These are phyloP conservation scores for Caenorhabditis doughertyi DNA, from an alignment of 2,888 invertebrate species.

Conservation along the genomic window DNA sequence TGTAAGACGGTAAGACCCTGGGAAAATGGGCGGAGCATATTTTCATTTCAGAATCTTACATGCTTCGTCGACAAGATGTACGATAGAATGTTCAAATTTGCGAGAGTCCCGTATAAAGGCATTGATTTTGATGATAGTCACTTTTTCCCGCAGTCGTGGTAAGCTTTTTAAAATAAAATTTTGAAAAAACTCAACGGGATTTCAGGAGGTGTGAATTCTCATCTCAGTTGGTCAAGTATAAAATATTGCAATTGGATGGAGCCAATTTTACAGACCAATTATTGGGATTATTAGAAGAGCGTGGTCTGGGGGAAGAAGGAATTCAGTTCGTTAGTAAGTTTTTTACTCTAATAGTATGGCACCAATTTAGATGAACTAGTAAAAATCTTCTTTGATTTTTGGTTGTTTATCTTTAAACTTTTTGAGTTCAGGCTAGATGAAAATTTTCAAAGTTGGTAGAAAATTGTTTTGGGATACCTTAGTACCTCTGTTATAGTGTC, in stretches of 20 bases:
- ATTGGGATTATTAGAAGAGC: constrained; percentile 17
- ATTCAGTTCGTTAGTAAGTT: constrained; percentile 50
- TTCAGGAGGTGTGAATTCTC: constrained; percentile 56
- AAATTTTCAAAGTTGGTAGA: too few relatives aligned
- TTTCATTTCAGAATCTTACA: constrained; percentile 63
- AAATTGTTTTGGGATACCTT: too few relatives aligned
- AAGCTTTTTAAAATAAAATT: background rate
- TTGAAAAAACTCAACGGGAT: constrained; percentile 1
- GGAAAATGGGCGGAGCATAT: background rate
- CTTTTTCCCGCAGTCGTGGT: constrained; percentile 76
- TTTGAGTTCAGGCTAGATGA: too few relatives aligned
- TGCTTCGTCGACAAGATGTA: constrained; percentile 72
- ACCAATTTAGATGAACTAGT: too few relatives aligned
- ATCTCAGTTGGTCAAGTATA: constrained; percentile 46
- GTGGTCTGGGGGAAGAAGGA: background rate
- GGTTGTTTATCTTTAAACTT: too few relatives aligned
- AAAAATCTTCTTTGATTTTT: too few relatives aligned
- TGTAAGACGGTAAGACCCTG: constrained; percentile 47
- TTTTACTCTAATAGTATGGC: too few relatives aligned
- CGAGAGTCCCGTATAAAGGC: constrained; percentile 24
- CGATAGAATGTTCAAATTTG: constrained; percentile 46
- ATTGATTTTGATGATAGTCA: constrained; percentile 68
- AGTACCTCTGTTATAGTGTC: too few relatives aligned
- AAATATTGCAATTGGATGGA: constrained; percentile 48
- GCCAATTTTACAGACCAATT: constrained; percentile 24